Percentiles rank a stretch among this genome's conserved stretches.
Conservation (phyloP, 2,113 vertebrate genomes). For the Tricholaema leucomelas region DNA sequence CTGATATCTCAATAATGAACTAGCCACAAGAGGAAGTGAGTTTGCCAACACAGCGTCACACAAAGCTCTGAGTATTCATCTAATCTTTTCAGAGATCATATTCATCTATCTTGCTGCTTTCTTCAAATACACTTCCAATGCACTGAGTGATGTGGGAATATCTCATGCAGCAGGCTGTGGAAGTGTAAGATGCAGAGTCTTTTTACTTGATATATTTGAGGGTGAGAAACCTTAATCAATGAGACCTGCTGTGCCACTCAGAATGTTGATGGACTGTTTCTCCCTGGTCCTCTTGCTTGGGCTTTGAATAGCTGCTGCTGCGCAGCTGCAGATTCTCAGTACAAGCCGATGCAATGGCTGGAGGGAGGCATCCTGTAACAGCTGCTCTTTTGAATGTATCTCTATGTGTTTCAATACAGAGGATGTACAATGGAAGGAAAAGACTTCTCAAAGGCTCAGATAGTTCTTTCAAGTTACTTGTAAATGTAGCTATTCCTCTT, state of each 20-base stretch:
- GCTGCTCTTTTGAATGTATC: neutral
- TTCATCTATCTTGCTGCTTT: neutral
- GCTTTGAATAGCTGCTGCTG: neutral
- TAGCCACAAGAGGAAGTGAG: neutral
- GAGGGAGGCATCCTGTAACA: neutral
- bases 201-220: slow-evolving; percentile 27
- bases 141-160: neutral
- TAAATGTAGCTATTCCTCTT: neutral
- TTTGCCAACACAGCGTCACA: neutral
- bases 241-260: neutral
- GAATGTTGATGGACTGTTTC: slow-evolving; percentile 18
- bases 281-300: neutral
- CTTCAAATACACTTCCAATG: neutral
- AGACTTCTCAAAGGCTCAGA: neutral
- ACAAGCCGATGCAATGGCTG: neutral
- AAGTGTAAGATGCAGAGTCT: neutral
- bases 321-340: neutral
- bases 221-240: slow-evolving; percentile 48
- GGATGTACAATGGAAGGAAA: neutral
- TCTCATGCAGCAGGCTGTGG: neutral
- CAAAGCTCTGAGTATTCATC: slow-evolving; percentile 8
- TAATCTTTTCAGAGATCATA: neutral
- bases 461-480: neutral
- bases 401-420: neutral
- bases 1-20: neutral